These are phyloP conservation scores for Oryzias celebensis DNA, from an alignment of 2,113 vertebrate species.

Conservation along the genomic window DNA sequence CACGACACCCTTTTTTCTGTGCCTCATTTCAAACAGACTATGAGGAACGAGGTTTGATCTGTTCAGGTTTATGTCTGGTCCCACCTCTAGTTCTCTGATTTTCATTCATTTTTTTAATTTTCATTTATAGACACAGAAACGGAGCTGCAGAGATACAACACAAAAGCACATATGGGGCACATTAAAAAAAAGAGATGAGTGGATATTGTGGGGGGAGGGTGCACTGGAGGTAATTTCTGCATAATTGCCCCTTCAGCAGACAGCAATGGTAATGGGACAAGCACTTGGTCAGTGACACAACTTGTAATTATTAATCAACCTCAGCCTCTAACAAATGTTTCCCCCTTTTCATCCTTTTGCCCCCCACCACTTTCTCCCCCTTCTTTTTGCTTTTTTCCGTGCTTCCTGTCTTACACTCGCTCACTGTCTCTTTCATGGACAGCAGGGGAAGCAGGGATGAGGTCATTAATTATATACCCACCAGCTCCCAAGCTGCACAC, in stretches of 20 bases:
- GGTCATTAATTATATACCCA: constrained; percentile 70
- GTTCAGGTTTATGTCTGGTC: constrained; percentile 24
- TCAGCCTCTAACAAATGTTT: constrained; percentile 52
- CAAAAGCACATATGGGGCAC: constrained; percentile 1
- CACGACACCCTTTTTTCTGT: constrained; percentile 22
- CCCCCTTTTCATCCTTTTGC: constrained; percentile 18
- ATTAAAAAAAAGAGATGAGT: constrained; percentile 22
- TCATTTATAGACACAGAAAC: neutral
- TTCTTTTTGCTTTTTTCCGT: constrained; percentile 26
- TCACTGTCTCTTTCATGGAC: constrained; percentile 31
- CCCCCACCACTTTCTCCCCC: constrained; percentile 2
- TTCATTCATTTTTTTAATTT: constrained; percentile 43
- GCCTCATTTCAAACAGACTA: constrained; percentile 12
- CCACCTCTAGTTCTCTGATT: constrained; percentile 31
- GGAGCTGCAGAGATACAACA: neutral
- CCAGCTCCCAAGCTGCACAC: constrained; percentile 33
- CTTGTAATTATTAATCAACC: constrained; percentile 61
- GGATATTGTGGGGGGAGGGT: neutral
- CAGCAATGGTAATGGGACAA: constrained; percentile 47
- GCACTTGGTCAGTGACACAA: constrained; percentile 44
- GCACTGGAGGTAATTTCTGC: constrained; percentile 29
- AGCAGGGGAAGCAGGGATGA: constrained; percentile 59
- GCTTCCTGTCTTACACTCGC: constrained; percentile 21
- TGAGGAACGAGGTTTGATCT: constrained; percentile 35
- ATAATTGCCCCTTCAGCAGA: constrained; percentile 52